Evolutionary conservation across 2,888 invertebrate species (phyloP).

Genomic region (Pedicia rivosa): DNA sequence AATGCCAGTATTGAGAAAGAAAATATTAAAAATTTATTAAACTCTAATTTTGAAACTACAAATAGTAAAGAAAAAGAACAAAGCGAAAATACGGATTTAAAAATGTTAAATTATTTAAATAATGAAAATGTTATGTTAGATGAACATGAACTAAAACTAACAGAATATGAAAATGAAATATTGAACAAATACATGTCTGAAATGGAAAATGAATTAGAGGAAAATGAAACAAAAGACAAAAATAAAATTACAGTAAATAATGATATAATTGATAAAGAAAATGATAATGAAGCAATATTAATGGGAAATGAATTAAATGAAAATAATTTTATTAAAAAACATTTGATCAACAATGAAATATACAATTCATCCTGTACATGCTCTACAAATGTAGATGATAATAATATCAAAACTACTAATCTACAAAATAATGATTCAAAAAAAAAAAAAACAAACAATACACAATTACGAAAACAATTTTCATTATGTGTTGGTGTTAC

Average conservation of each 20-base stretch:
- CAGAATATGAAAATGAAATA: conserved; percentile 13
- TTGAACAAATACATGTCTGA: conserved; percentile 13
- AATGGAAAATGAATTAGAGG: neutral
- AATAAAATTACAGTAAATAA: conserved; percentile 1
- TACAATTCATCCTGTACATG: neutral
- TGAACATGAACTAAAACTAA: conserved; percentile 9
- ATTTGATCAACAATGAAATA: neutral
- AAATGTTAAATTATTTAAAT: too few species aligned
- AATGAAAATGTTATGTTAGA: too few species aligned
- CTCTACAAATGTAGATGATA: neutral
- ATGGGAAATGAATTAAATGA: neutral
- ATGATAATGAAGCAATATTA: too few species aligned
- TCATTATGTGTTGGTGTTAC: conserved; percentile 79
- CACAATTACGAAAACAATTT: conserved; percentile 31
- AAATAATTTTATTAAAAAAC: neutral
- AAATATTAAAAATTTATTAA: too few species aligned
- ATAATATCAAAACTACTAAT: neutral
- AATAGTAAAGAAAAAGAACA: too few species aligned
- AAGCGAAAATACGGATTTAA: too few species aligned
- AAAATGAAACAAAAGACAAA: conserved; percentile 1
- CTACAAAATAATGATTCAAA: conserved; percentile 2
- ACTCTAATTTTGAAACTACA: too few species aligned
- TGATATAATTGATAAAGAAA: neutral
- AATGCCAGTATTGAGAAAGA: too few species aligned
- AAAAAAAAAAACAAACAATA: conserved; percentile 6